Evolutionary conservation across 2,113 vertebrate species (phyloP).

Genomic region (Hemiscyllium ocellatum): DNA sequence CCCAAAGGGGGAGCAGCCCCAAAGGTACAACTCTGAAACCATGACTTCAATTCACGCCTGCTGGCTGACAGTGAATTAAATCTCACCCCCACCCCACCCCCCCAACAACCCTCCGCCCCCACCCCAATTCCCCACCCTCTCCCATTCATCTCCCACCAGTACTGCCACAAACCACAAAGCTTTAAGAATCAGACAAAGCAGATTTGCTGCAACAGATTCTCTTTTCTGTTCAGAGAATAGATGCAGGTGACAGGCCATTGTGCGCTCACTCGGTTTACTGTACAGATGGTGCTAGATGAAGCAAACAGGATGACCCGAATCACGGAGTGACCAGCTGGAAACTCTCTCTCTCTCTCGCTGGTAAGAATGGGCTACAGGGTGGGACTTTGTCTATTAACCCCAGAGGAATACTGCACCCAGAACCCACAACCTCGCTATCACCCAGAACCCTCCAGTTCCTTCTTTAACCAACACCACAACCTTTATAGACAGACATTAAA

Average conservation of each 20-base stretch:
- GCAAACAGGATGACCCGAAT: not conserved
- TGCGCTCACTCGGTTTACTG: slow-evolving; percentile 42
- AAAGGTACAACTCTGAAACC: not conserved
- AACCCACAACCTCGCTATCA: not conserved
- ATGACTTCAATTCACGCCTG: slow-evolving; percentile 44
- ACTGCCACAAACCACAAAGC: slow-evolving; percentile 37
- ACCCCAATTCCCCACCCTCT: not conserved
- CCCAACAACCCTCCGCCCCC: not conserved
- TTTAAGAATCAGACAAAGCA: slow-evolving; percentile 44
- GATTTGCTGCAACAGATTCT: slow-evolving; percentile 46
- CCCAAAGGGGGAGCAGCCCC: not conserved
- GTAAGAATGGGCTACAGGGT: not conserved
- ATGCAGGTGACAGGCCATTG: slow-evolving; percentile 40
- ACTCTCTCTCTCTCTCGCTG: not conserved
- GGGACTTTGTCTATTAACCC: not conserved
- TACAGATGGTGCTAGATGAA: slow-evolving; percentile 44
- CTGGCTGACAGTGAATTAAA: slow-evolving; percentile 39
- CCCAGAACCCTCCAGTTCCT: not conserved
- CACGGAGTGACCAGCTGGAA: not conserved
- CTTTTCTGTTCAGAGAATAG: slow-evolving; percentile 44
- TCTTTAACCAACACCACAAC: not conserved
- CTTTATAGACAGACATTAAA: not conserved
- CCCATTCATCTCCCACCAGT: not conserved
- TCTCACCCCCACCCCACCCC: not conserved
- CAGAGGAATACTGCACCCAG: not conserved